These are phyloP conservation scores for Drosophila tanythrix DNA, from an alignment of 2,888 invertebrate genomes.

Conservation along the genomic window DNA sequence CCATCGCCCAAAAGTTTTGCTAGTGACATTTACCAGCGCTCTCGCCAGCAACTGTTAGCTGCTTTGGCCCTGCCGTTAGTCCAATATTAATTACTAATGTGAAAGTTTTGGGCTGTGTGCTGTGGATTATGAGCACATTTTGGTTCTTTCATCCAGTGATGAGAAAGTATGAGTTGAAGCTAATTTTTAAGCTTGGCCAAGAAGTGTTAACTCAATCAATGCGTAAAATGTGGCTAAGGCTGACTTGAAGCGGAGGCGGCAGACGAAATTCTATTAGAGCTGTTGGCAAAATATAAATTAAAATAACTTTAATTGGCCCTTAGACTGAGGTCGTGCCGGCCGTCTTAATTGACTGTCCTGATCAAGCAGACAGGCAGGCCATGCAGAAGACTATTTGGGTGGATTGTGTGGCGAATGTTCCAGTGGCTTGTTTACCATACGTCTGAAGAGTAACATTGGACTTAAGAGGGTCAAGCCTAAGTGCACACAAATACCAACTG, in stretches of 20 bases:
- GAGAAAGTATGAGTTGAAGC: slow-evolving; percentile 17
- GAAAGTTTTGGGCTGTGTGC: slow-evolving; percentile 54
- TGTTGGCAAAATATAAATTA: slow-evolving; percentile 59
- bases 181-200: slow-evolving; percentile 64
- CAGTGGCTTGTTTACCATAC: slow-evolving; percentile 46
- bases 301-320: slow-evolving; percentile 70
- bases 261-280: slow-evolving; percentile 32
- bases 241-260: slow-evolving; percentile 1
- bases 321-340: slow-evolving; percentile 23
- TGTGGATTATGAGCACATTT: slow-evolving; percentile 56
- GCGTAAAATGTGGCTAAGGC: slow-evolving; percentile 39
- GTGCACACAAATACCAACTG: slow-evolving; percentile 56
- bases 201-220: slow-evolving; percentile 77
- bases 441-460: slow-evolving; percentile 37
- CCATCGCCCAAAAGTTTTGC: slow-evolving; percentile 57
- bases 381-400: slow-evolving; percentile 28
- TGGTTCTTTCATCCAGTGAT: slow-evolving; percentile 14
- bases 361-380: slow-evolving; percentile 39
- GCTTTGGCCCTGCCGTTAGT: slow-evolving; percentile 13
- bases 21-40: slow-evolving; percentile 45
- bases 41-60: slow-evolving; percentile 6
- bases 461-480: slow-evolving; percentile 65
- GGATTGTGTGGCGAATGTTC: slow-evolving; percentile 19
- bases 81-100: slow-evolving; percentile 70
- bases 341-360: slow-evolving; percentile 40